Percentiles rank a stretch among this genome's conserved stretches.
phyloP scores from a whole-genome alignment of 2,797 vertebrate species.

The Pogonophryne albipinna region DNA sequence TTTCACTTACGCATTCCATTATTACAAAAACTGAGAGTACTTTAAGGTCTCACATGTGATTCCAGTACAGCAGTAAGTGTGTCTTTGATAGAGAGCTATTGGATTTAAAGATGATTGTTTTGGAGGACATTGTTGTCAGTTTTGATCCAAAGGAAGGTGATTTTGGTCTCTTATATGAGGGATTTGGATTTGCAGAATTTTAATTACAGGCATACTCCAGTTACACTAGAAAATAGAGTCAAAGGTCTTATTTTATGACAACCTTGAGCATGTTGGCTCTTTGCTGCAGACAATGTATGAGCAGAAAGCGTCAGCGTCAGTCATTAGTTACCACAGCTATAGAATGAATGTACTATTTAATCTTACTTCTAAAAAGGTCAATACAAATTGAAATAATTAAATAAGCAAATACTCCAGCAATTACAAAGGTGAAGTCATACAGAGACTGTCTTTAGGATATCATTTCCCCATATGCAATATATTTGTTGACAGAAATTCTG shows the following conservation, averaged over 20 bases:
- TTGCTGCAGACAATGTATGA: neutral
- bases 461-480: neutral
- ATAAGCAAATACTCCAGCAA: neutral
- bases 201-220: neutral
- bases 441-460: neutral
- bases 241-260: constrained; percentile 3
- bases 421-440: neutral
- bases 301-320: neutral
- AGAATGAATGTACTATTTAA: neutral
- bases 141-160: neutral
- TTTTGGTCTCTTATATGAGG: neutral
- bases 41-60: neutral
- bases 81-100: neutral
- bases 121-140: neutral
- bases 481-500: constrained; percentile 30
- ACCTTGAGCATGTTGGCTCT: neutral
- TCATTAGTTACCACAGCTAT: neutral
- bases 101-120: neutral
- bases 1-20: constrained; percentile 15
- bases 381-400: neutral
- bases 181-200: neutral
- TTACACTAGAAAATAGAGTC: neutral
- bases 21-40: neutral
- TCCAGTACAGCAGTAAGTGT: neutral
- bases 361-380: neutral